Base-by-base conservation (phyloP, 2,113 vertebrate genomes). In the Nycticebus coucang region DNA sequence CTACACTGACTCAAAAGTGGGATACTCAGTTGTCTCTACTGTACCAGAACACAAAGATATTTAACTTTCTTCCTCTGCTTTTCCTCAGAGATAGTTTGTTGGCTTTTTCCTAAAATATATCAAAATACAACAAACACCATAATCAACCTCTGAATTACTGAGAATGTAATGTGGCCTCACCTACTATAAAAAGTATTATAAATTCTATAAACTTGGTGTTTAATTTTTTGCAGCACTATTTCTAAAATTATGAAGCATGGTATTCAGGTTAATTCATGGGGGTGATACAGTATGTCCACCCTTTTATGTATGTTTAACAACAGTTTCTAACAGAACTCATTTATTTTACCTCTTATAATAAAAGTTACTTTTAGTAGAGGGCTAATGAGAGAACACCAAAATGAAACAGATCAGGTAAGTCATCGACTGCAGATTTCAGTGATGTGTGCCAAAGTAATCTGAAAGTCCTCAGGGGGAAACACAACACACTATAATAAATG, bases 341-440 rank as follows among this genome's bases (percentile, higher is more conserved):
- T 90, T 26, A 92, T 80, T 81, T 93, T 93, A 75, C 33, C 86
- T 28, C 28, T 89, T 87, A 69, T 55, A 91, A 75, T 53, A 93
- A 86, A 89, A 33, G 15, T 53, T 77, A 41, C 64, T 55, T 92
- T 30, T 88, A 41, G 66, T 87, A 15, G 8, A 81, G 12, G 37
- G 11, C 41, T 93, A 94, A 64, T 87, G 14, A 81, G 21, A 93
- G 77, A 93, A 93, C 17, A 89, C 15, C 30, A 89, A 95, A 95
- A 57, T 57, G 24, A 95, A 92, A 89, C 1, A 78, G 28, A 57
- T 87, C 10, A 82, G 37, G 24, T 78, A 64, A 77, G 3, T 68
- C 83, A 77, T 87, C 26, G 90, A 96, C 4, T 83, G 15, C 9
- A 79, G 55, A 64, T 85, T 50, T 55, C 17, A 82, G 21, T 41